Evolutionary conservation across 2,113 vertebrate species (phyloP), one percentile per base, ranked within the genome.

Genomic region (Pangasianodon hypophthalmus): DNA sequence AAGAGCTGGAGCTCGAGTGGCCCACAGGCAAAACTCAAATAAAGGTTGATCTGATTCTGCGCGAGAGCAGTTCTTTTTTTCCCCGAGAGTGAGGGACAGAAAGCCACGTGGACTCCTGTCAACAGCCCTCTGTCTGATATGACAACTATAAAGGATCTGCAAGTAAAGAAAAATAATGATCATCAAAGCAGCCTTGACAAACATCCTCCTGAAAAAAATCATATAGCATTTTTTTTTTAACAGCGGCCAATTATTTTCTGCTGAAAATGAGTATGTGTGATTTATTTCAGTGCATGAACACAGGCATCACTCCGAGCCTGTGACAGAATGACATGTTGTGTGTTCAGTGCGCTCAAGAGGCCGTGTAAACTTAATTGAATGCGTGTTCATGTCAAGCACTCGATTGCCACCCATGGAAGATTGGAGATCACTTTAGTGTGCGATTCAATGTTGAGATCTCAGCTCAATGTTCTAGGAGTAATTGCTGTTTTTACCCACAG

Each of bases 401-500:
- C 44, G 26, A n/a, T 26, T 77, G 29, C 29, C n/a, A 67, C 24
- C n/a, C 62, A 8, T 16, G 37, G 60, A 32, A 69, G 84, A 46
- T 56, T 79, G 54, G n/a, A 71, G 84, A 89, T 86, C 58, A 64
- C 64, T 48, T 60, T 50, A 24, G 71, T 69, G 88, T 67, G 58
- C 7, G 56, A 62, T 44, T 81, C 21, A 29, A 32, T 79, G 75
- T 32, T 1, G 18, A 48, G 67, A 86, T 32, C 32, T 69, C 64
- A 84, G 32, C 29, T 88, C 64, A 73, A 37, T 18, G 52, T 88
- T 73, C 8, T 18, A 29, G 8, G 26, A 58, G 18, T 84, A 84
- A 32, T 71, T 32, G 46, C 8, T 44, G n/a, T 37, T 41, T 75
- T 62, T 94, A 89, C 91, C 92, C 89, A 73, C 93, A 99, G 98